A percentile compares a stretch with the other conserved stretches of the same genome.
Evolutionary conservation across 1,140 invertebrate species (phyloP).

Genomic region (Drosophila lacteicornis): DNA sequence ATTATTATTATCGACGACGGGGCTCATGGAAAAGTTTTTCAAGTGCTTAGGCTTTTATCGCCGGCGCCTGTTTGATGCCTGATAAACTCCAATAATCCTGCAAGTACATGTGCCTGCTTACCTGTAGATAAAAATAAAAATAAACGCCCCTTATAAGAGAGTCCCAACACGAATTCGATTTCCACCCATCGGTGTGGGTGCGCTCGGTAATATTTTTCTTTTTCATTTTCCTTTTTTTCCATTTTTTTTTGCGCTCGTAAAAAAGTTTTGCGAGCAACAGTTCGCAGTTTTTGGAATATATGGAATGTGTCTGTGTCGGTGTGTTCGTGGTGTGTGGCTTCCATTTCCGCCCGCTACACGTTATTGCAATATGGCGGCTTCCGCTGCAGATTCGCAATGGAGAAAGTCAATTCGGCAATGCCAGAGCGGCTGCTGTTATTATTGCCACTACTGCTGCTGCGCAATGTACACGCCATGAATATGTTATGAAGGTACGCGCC

Average conservation of each 20-base stretch:
- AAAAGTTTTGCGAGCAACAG: slow-evolving; percentile 71
- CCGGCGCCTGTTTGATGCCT: slow-evolving; percentile 62
- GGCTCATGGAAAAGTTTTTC: slow-evolving; percentile 58
- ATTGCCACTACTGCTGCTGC: slow-evolving; percentile 31
- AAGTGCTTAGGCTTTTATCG: slow-evolving; percentile 81
- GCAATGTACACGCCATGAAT: slow-evolving; percentile 79
- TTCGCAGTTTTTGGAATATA: slow-evolving; percentile 36
- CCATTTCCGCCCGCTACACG: slow-evolving; percentile 76
- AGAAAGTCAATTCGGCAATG: slow-evolving; percentile 44
- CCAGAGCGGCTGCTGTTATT: slow-evolving; percentile 37
- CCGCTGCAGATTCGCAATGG: slow-evolving; percentile 61
- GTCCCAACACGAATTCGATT: slow-evolving; percentile 79
- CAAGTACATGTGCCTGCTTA: slow-evolving; percentile 65
- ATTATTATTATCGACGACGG: slow-evolving; percentile 69
- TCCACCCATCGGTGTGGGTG: slow-evolving; percentile 41
- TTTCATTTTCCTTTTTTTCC: slow-evolving; percentile 2
- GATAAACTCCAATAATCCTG: slow-evolving; percentile 81
- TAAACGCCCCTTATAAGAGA: slow-evolving; percentile 53
- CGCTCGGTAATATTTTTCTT: slow-evolving; percentile 59
- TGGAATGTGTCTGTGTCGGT: background rate
- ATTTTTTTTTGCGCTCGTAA: slow-evolving; percentile 54
- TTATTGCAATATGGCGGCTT: slow-evolving; percentile 83
- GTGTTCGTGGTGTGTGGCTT: slow-evolving; percentile 34
- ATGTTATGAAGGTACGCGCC: slow-evolving; percentile 69
- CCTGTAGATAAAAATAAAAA: slow-evolving; percentile 78